Conservation (phyloP, 2,797 vertebrate genomes). For the Peromyscus nudipes region DNA sequence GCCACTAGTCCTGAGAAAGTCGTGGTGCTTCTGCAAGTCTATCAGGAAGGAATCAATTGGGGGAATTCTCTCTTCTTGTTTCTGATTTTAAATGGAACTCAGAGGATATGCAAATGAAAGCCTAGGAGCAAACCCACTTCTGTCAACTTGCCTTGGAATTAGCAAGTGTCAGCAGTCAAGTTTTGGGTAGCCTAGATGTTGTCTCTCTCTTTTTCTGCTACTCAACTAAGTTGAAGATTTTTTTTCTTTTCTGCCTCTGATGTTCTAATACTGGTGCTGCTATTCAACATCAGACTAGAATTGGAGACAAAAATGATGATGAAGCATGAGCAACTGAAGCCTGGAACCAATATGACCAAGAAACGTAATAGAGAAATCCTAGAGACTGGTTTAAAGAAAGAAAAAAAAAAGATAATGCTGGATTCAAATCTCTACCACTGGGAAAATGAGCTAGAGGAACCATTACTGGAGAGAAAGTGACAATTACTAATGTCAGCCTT, state of each 20-base stretch:
- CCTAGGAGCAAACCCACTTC: background rate
- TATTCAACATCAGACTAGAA: constrained; percentile 67
- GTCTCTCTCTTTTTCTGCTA: constrained; percentile 43
- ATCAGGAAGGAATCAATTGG: constrained; percentile 30
- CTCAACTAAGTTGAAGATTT: background rate
- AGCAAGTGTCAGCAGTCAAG: constrained; percentile 7
- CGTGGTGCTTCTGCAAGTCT: background rate
- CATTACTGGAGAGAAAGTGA: constrained; percentile 52
- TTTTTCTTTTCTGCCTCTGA: background rate
- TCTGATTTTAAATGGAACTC: background rate
- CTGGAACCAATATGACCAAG: constrained; percentile 71
- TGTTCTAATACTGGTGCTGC: constrained; percentile 36
- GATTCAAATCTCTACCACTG: constrained; percentile 52
- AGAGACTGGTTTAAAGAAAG: constrained; percentile 51
- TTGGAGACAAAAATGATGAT: constrained; percentile 54
- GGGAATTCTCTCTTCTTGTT: background rate
- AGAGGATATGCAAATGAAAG: background rate
- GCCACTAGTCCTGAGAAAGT: constrained; percentile 2
- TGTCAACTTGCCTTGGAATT: background rate
- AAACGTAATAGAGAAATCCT: constrained; percentile 74
- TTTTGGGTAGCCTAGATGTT: constrained; percentile 54
- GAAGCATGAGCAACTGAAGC: constrained; percentile 67
- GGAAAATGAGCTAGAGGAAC: constrained; percentile 71
- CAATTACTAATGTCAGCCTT: constrained; percentile 56
- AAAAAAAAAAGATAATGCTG: constrained; percentile 16